Conservation (phyloP, 1,140 invertebrate species). For the Cydia splendana region DNA sequence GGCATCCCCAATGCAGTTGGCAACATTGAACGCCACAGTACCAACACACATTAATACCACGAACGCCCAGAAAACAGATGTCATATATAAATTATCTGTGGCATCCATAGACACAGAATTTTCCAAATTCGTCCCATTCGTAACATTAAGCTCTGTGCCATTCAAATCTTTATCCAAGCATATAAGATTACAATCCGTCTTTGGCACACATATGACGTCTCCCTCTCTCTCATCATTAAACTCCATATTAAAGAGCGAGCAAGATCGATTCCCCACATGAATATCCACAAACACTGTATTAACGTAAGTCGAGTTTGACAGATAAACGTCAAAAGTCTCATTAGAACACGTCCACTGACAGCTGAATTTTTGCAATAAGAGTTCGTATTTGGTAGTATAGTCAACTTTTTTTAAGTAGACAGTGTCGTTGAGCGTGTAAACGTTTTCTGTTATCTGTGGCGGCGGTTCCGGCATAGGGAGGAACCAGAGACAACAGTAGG, state of each 20-base stretch:
- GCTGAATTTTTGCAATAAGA: conserved; percentile 55
- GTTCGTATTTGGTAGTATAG: conserved; percentile 35
- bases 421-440: conserved; percentile 65
- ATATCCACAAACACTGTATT: conserved; percentile 59
- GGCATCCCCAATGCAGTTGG: conserved; percentile 88
- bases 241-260: conserved; percentile 62
- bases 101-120: neutral
- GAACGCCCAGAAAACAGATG: conserved; percentile 85
- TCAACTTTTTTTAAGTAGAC: conserved; percentile 54
- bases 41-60: conserved; percentile 85
- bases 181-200: conserved; percentile 57
- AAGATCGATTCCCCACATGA: conserved; percentile 52
- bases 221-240: conserved; percentile 53
- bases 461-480: conserved; percentile 77
- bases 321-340: conserved; percentile 54
- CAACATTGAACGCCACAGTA: conserved; percentile 87
- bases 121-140: neutral
- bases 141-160: neutral
- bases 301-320: conserved; percentile 58
- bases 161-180: conserved; percentile 55
- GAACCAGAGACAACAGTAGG: conserved; percentile 84
- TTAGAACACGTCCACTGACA: conserved; percentile 67
- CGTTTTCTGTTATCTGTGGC: conserved; percentile 46
- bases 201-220: conserved; percentile 54
- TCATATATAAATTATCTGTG: conserved; percentile 76